These are phyloP conservation scores for Spodoptera littoralis DNA, from an alignment of 2,888 invertebrate genomes.

Conservation along the genomic window DNA sequence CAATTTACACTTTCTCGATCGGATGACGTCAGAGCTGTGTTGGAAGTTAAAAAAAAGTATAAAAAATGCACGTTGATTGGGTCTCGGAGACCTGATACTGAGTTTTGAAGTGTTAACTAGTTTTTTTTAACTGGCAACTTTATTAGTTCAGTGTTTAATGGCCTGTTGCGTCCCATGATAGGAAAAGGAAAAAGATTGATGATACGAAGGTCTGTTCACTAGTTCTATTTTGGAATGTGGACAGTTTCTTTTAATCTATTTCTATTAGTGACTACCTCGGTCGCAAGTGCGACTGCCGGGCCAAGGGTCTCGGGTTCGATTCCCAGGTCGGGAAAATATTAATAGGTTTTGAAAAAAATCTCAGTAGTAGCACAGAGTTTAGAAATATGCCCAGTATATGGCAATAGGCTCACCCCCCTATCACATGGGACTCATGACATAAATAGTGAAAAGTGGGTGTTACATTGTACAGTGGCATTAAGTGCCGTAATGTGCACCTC, in stretches of 20 bases:
- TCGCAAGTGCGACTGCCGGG: too few species aligned
- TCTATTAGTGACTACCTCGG: neutral
- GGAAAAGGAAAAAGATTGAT: slow-evolving; percentile 14
- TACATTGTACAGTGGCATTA: too few species aligned
- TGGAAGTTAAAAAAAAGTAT: slow-evolving; percentile 35
- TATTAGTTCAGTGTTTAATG: slow-evolving; percentile 43
- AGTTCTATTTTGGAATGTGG: neutral
- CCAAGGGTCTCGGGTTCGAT: neutral
- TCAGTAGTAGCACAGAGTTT: too few species aligned
- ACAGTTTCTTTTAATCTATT: neutral
- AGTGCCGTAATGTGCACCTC: too few species aligned
- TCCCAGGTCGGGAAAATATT: too few species aligned
- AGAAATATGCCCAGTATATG: too few species aligned
- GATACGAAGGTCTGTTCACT: neutral
- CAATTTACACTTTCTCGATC: slow-evolving; percentile 32
- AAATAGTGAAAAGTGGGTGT: too few species aligned
- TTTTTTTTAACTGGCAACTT: slow-evolving; percentile 36
- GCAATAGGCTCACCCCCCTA: too few species aligned
- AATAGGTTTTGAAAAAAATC: too few species aligned
- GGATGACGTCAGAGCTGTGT: slow-evolving; percentile 36
- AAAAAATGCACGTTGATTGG: slow-evolving; percentile 43
- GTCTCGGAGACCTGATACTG: slow-evolving; percentile 43
- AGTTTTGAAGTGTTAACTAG: slow-evolving; percentile 49
- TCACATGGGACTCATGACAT: too few species aligned
- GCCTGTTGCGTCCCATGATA: slow-evolving; percentile 36